phyloP scores from a whole-genome alignment of 2,113 vertebrate genomes.

The Stomatorhinus ivindoensis region DNA sequence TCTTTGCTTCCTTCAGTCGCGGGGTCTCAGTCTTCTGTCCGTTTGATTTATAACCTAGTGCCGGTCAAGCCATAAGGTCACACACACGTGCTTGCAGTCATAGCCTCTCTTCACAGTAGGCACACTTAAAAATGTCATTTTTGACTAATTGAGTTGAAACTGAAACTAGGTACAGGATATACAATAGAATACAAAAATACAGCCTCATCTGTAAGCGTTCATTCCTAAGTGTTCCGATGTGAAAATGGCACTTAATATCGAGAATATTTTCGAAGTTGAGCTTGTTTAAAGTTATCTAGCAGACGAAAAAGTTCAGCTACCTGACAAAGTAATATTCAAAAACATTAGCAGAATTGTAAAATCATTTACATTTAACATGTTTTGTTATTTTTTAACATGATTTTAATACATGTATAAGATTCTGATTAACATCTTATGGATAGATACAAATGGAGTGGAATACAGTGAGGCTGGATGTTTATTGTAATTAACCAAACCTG shows the following conservation, averaged over 20 bases:
- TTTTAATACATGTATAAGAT: background rate
- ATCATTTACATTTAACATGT: background rate
- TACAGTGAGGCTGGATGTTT: background rate
- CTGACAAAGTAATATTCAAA: background rate
- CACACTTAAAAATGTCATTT: background rate
- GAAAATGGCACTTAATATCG: background rate
- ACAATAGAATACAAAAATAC: background rate
- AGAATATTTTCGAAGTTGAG: background rate
- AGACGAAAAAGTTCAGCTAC: background rate
- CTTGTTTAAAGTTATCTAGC: background rate
- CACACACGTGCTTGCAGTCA: background rate
- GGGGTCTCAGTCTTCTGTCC: background rate
- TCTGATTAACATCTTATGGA: background rate
- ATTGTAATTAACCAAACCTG: background rate
- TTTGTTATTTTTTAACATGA: background rate
- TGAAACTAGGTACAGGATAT: background rate
- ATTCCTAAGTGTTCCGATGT: background rate
- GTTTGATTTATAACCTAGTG: slow-evolving; percentile 11
- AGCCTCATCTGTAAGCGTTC: background rate
- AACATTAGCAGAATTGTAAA: background rate
- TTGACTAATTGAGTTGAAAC: background rate
- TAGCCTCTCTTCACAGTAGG: background rate
- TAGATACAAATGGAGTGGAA: background rate
- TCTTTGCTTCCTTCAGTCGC: background rate
- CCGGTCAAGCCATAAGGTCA: background rate